Evolutionary conservation across 2,113 vertebrate genomes (phyloP), one percentile per base, ranked within the genome.

Genomic region (Chaenogobius annularis): DNA sequence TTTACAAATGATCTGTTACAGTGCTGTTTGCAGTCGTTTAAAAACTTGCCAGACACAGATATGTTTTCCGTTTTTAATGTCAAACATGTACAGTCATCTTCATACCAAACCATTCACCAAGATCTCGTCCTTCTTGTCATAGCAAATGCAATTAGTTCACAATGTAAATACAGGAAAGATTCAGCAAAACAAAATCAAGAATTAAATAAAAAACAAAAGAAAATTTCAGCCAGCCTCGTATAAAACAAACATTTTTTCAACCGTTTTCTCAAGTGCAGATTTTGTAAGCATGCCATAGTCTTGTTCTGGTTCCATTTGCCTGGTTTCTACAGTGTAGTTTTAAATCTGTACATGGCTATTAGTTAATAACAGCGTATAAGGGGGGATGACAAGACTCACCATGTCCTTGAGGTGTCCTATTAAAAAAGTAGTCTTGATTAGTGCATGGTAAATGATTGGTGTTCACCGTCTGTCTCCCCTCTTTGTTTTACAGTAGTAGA

Each of bases 31-130:
- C n/a, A n/a, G 12, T 40, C 5, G 50, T n/a, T 52, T 17, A 61
- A 66, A 73, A 61, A 64, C 47, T 43, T 63, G 46, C 46, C 37
- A 63, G 58, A 75, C 81, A 73, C 43, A 70, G 20, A 7, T 86
- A 78, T 82, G 83, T 92, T 91, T 91, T 80, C 92, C 89, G 82
- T 80, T 92, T 93, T 93, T 94, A 94, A 93, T 94, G 93, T 91
- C 90, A 93, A 92, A 92, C 92, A 84, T 91, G 81, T 93, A 93
- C 92, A 94, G 88, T 91, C 82, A 81, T 88, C 79, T 84, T 92
- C 90, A 90, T 91, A 93, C 85, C 91, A 92, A 93, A 92, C 85
- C 80, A 75, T 90, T 86, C 72, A 11, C 72, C 83, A 52, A 83
- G 80, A 83, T 83, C 83, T 78, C 79, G 66, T 82, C 83, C 54